Evolutionary conservation across 2,797 vertebrate genomes (phyloP), one percentile per base, ranked within the genome.

Genomic region (Chaunax sp.): DNA sequence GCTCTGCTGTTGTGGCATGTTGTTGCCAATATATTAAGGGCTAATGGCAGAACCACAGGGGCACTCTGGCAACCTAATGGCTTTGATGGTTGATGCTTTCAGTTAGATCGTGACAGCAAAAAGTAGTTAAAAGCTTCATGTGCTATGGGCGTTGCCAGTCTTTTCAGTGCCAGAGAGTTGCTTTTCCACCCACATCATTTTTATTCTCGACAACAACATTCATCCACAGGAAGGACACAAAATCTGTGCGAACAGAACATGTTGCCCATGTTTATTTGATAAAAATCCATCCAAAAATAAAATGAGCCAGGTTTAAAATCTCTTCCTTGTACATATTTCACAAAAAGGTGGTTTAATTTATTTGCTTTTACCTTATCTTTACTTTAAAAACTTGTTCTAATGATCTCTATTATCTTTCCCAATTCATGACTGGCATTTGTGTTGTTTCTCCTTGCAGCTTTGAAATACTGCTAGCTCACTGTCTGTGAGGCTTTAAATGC

Each of bases 31-130:
- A 85, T 82, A 86, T 90, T 87, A 76, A 1, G 16, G 47, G 67
- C 69, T 89, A 89, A 92, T 88, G 81, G 80, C 78, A 75, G 80
- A 87, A 85, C 85, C 83, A 82, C 79, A 70, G 80, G 85, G 84
- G 68, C 77, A 80, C 81, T 81, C 75, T 80, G 80, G 85, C 72
- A 84, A 78, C 68, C 77, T 86, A 89, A 88, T 84, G 72, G 81
- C 68, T 84, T 70, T 84, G 74, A 87, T 85, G 77, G 80, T 86
- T 80, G 80, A 89, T 90, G 87, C 72, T 83, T 86, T 88, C 77
- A 83, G 78, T 85, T 82, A 75, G 71, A 87, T 74, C 75, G 77
- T 75, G 62, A 83, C 83, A 87, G 80, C 80, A 87, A 84, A 87
- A 88, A 78, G 81, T 83, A 88, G 75, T 84, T 84, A 83, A 84